Base-by-base conservation (phyloP, 35 echinoderm and acorn worm genomes). In the Lytechinus pictus region DNA sequence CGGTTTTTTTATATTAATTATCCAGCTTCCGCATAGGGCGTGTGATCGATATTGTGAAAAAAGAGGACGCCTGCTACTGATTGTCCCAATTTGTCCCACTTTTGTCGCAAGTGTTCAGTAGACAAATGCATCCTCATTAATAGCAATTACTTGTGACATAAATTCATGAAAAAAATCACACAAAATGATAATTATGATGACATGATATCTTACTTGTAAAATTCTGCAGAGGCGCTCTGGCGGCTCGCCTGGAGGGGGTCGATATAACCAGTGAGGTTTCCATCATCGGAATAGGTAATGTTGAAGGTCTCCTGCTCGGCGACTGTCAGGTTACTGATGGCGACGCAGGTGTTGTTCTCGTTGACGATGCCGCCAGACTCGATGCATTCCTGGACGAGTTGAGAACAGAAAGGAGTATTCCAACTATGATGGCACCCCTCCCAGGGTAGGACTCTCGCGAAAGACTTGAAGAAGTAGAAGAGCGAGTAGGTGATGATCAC, bases 401-500 rank as follows among this genome's bases (percentile, higher is more conserved):
- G 86, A 88, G 94, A 97, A 91, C 98, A 99, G 92, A 89, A 52
- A 2, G 57, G 10, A 0, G 98, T 99, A 91, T 99, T 99, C 98
- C 98, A 99, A 1, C 9, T 14, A 53, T 98, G 93, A 54, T 96
- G 72, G 61, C 98, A 99, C 11, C 94, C 95, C 27, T 61, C 94
- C 98, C 98, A 99, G 0, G 98, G 98, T 5, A 99, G 61, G 14
- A 79, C 89, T 0, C 16, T 87, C 5, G 96, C 95, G 94, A 99
- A 97, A 1, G 98, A 99, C 16, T 96, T 86, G 66, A 99, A 96
- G 51, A 99, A 90, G 87, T 97, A 99, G 94, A 95, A 98, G 16
- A 99, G 86, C 0, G 97, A 95, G 94, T 97, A 99, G 5, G 95
- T 97, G 61, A 99, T 99, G 95, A 99, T 96, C 0, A 99, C 97